These are phyloP conservation scores for Ametastegia equiseti DNA, from an alignment of 2,888 invertebrate species.

Conservation along the genomic window DNA sequence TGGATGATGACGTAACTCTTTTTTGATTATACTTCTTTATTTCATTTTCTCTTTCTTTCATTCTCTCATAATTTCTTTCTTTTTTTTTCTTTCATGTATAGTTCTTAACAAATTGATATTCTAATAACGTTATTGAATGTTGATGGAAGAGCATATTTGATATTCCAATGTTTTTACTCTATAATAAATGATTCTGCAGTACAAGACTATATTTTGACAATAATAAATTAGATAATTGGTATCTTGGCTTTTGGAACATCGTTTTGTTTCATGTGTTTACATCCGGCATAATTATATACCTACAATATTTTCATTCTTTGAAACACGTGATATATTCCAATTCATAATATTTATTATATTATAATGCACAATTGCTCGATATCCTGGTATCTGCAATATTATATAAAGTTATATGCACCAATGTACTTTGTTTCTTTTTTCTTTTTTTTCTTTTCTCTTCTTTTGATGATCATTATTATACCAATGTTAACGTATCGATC, in stretches of 20 bases:
- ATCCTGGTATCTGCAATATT: constrained; percentile 14
- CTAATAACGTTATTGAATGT: neutral
- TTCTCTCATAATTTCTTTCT: too few relatives aligned
- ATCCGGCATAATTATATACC: neutral
- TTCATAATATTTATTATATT: neutral
- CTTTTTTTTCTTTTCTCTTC: neutral
- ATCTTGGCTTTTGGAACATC: neutral
- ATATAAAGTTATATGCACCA: neutral
- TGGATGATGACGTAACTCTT: neutral
- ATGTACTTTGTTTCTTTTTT: neutral
- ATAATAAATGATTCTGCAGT: neutral
- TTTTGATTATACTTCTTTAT: too few relatives aligned
- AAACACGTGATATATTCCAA: too few relatives aligned
- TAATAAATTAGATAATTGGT: too few relatives aligned
- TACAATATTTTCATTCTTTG: too few relatives aligned
- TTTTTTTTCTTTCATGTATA: neutral
- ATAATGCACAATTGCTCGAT: constrained; percentile 30
- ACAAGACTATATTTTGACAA: neutral
- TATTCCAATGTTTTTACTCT: neutral
- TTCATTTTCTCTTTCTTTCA: too few relatives aligned
- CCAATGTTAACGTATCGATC: constrained; percentile 3
- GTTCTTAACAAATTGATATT: neutral
- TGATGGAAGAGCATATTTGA: neutral
- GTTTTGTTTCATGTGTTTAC: neutral
- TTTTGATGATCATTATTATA: neutral